A percentile compares a stretch with the other conserved stretches of the same genome.
phyloP scores from a whole-genome alignment of 2,113 vertebrate species.

The Pitta sordida region DNA sequence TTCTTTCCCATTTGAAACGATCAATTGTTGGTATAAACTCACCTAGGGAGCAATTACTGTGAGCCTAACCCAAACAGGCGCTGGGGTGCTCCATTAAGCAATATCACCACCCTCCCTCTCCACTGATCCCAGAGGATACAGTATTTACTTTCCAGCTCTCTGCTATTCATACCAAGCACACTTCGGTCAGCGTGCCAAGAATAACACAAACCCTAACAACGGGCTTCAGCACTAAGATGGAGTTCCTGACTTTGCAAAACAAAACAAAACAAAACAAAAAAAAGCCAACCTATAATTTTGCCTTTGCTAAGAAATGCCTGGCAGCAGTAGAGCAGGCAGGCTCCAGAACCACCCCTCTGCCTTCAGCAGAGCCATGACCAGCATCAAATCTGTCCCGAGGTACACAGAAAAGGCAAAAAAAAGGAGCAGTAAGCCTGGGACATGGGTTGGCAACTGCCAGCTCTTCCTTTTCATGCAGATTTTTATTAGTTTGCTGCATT shows the following conservation, averaged over 20 bases:
- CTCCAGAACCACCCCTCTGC: background rate
- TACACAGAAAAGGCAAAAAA: background rate
- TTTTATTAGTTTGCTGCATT: background rate
- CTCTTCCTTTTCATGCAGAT: background rate
- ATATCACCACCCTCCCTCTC: background rate
- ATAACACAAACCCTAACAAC: slow-evolving; percentile 35
- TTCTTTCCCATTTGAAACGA: slow-evolving; percentile 42
- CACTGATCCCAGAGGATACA: slow-evolving; percentile 30
- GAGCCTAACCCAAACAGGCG: slow-evolving; percentile 54
- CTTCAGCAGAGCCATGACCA: background rate
- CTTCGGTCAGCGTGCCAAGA: slow-evolving; percentile 1
- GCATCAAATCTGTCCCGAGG: background rate
- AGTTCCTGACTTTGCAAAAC: slow-evolving; percentile 24
- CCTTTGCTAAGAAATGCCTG: background rate
- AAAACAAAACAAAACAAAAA: background rate
- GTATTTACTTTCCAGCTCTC: slow-evolving; percentile 48
- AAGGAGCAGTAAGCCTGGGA: background rate
- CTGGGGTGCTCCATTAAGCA: slow-evolving; percentile 52
- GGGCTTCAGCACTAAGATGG: background rate
- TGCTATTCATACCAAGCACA: background rate
- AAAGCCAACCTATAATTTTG: slow-evolving; percentile 16
- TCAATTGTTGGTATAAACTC: slow-evolving; percentile 50
- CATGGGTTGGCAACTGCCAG: fast-evolving
- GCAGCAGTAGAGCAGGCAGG: background rate
- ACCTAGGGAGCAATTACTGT: slow-evolving; percentile 60